phyloP scores from a whole-genome alignment of 2,797 vertebrate genomes.

The Falco novaeseelandiae region DNA sequence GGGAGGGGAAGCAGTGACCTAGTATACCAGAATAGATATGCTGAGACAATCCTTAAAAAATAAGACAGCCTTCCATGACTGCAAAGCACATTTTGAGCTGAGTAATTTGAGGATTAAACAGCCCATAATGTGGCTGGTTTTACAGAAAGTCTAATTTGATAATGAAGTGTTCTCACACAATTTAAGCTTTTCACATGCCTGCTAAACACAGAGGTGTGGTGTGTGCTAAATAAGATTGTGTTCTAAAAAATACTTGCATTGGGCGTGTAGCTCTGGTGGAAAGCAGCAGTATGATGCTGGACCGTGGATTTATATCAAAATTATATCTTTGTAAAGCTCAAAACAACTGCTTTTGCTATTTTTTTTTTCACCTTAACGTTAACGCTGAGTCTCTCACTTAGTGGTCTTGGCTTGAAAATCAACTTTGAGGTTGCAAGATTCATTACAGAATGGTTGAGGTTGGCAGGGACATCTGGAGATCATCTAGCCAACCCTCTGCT shows the following conservation, averaged over 20 bases:
- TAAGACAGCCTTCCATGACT: slow-evolving; percentile 10
- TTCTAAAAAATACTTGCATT: neutral
- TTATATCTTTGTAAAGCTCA: neutral
- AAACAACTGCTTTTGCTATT: neutral
- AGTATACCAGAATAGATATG: neutral
- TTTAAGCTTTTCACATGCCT: slow-evolving; percentile 34
- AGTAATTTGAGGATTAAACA: slow-evolving; percentile 35
- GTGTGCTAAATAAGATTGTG: neutral
- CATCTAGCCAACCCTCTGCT: neutral
- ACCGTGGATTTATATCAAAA: neutral
- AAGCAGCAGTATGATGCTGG: neutral
- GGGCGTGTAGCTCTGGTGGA: neutral
- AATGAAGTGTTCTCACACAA: slow-evolving; percentile 14
- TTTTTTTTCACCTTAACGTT: neutral
- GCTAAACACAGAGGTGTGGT: slow-evolving; percentile 8
- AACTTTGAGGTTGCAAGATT: neutral
- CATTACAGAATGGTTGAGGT: neutral
- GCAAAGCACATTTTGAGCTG: slow-evolving; percentile 19
- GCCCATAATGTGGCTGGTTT: slow-evolving; percentile 18
- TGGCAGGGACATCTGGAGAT: neutral
- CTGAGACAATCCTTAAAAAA: slow-evolving; percentile 25
- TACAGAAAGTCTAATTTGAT: slow-evolving; percentile 47
- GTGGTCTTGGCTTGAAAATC: neutral
- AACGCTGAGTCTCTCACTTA: neutral
- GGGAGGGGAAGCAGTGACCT: neutral